Conservation (phyloP, 2,113 vertebrate species). For the Typhlomys cinereus region DNA sequence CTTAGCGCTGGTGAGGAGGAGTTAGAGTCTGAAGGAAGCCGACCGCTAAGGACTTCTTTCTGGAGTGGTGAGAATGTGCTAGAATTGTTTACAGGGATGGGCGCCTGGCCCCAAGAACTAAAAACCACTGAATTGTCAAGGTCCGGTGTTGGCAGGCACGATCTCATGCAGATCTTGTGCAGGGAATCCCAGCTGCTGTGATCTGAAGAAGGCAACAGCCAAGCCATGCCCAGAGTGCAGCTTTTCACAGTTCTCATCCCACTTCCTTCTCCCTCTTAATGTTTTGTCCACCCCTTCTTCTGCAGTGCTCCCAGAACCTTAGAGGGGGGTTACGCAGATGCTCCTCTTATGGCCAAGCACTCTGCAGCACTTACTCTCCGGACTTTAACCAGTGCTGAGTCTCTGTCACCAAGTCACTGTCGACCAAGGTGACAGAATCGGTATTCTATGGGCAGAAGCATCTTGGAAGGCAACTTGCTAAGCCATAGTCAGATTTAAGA, state of each 20-base stretch:
- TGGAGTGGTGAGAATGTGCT: neutral
- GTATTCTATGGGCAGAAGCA: neutral
- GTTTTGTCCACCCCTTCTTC: too few relatives aligned
- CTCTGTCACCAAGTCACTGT: neutral
- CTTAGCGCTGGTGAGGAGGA: too few relatives aligned
- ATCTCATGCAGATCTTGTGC: neutral
- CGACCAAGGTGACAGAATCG: neutral
- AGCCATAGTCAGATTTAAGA: neutral
- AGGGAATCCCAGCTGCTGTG: too few relatives aligned
- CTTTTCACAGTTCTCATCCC: neutral
- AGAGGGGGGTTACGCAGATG: neutral
- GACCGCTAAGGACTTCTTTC: neutral
- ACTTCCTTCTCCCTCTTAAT: too few relatives aligned
- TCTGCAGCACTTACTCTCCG: neutral
- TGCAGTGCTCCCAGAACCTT: neutral
- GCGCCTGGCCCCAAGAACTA: neutral
- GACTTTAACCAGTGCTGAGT: too few relatives aligned
- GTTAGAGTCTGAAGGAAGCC: neutral
- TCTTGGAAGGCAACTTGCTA: neutral
- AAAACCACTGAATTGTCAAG: neutral
- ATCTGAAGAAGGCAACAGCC: too few relatives aligned
- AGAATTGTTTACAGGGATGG: neutral
- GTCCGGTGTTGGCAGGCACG: neutral
- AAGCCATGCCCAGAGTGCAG: neutral
- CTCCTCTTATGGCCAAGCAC: too few relatives aligned